Base-by-base conservation (phyloP, 2,113 vertebrate species). In the Elgaria multicarinata region DNA sequence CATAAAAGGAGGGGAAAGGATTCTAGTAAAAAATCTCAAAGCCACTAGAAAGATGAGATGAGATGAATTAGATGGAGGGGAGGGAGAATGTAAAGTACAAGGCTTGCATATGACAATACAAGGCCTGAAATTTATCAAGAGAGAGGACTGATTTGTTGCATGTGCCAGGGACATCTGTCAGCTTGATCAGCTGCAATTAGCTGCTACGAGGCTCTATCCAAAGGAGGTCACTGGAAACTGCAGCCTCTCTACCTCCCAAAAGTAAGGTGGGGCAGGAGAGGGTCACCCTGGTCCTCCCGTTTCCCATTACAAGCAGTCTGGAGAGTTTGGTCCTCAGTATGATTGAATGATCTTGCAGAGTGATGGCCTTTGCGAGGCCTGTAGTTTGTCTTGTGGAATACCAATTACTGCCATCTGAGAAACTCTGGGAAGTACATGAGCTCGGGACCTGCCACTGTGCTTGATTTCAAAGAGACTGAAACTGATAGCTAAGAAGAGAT, bases 111-210 rank as follows among this genome's bases (percentile, higher is more conserved):
- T 90, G 93, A 92, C 87, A 92, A 92, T 39, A 86, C 36, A 44
- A 94, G 62, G 76, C 71, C 93, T 91, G 91, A 4, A 42, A 86
- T 88, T 90, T 88, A 82, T 91, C 90, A 93, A 87, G 88, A 85
- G 86, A 89, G 39, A 72, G 89, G 94, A 87, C 90, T 75, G 85
- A 91, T 87, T 71, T 71, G 24, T 86, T 6, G 50, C 69, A 28
- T 0, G 69, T 89, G 76, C 91, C 92, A 85, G 85, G 85, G 82
- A 92, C 92, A 90, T 62, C 93, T 87, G 89, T 91, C 93, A 88
- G 3, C 77, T 86, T 79, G 4, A 75, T 5, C 4, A 36, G 88
- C 83, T n/a, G 14, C 92, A 91, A 82, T 96, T 93, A 95, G 89
- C 89, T 8, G 44, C 92, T 39, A 55, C 33, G 86, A 92, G 71